phyloP scores from a whole-genome alignment of 2,797 vertebrate genomes.

The Argentina silus region DNA sequence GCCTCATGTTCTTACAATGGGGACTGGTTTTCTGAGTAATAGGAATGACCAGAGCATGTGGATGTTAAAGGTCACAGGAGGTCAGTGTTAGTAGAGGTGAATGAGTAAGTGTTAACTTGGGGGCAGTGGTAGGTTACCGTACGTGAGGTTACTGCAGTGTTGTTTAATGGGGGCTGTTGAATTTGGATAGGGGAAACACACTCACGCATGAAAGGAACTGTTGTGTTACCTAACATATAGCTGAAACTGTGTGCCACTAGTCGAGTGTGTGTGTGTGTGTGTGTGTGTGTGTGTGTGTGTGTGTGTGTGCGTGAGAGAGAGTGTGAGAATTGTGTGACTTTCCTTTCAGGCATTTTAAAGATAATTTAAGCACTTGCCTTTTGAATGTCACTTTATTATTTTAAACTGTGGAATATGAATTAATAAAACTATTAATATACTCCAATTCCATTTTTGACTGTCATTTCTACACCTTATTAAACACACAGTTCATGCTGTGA shows the following conservation, averaged over 20 bases:
- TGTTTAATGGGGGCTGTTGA: not conserved
- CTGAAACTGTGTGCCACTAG: slow-evolving; percentile 1
- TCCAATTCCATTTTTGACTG: not conserved
- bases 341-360: not conserved
- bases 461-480: not conserved
- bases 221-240: not conserved
- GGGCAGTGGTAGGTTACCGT: not conserved
- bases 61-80: not conserved
- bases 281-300: slow-evolving; percentile 9
- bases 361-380: slow-evolving; percentile 14
- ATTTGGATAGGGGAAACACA: not conserved
- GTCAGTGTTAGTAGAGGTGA: not conserved
- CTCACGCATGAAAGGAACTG: not conserved
- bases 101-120: not conserved
- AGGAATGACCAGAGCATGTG: slow-evolving; percentile 3
- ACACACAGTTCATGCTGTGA: not conserved
- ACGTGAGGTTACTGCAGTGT: not conserved
- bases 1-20: not conserved
- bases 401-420: slow-evolving; percentile 13
- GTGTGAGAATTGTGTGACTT: not conserved
- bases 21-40: not conserved
- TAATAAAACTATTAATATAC: slow-evolving; percentile 16
- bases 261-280: slow-evolving; percentile 6
- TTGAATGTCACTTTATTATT: slow-evolving; percentile 15
- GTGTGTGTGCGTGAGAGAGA: not conserved